These are phyloP conservation scores for Cynaeus angustus DNA, from an alignment of 2,888 invertebrate genomes.

Conservation along the genomic window DNA sequence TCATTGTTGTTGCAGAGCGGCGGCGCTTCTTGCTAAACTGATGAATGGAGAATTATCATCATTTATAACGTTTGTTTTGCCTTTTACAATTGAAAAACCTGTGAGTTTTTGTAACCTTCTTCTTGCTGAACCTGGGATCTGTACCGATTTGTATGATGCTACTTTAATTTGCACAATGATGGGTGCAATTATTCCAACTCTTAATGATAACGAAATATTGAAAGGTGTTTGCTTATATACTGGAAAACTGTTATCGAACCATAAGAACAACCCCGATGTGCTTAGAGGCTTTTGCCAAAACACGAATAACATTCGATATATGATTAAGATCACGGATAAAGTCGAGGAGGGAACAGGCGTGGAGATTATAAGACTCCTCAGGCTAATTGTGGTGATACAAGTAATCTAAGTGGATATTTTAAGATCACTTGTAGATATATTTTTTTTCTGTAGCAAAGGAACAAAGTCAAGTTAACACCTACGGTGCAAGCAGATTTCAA, in stretches of 20 bases:
- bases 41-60: not conserved
- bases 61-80: not conserved
- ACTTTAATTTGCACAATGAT: constrained; percentile 26
- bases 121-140: constrained; percentile 17
- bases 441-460: constrained; percentile 11
- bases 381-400: constrained; percentile 20
- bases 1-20: constrained; percentile 14
- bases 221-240: constrained; percentile 25
- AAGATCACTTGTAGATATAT: not conserved
- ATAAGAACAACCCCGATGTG: not conserved
- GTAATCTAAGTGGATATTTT: not conserved
- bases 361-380: constrained; percentile 28
- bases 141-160: not conserved
- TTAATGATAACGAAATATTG: constrained; percentile 10
- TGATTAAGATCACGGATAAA: constrained; percentile 4
- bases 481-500: constrained; percentile 10
- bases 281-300: constrained; percentile 25
- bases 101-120: constrained; percentile 21
- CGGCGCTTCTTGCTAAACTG: constrained; percentile 14
- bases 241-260: constrained; percentile 21
- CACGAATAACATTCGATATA: constrained; percentile 3
- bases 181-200: constrained; percentile 23
- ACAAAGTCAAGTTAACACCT: constrained; percentile 6
- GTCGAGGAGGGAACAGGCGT: constrained; percentile 20
- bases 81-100: constrained; percentile 17